Evolutionary conservation across 2,888 invertebrate genomes (phyloP), one percentile per base, ranked within the genome.

Genomic region (Acleris sparsana): DNA sequence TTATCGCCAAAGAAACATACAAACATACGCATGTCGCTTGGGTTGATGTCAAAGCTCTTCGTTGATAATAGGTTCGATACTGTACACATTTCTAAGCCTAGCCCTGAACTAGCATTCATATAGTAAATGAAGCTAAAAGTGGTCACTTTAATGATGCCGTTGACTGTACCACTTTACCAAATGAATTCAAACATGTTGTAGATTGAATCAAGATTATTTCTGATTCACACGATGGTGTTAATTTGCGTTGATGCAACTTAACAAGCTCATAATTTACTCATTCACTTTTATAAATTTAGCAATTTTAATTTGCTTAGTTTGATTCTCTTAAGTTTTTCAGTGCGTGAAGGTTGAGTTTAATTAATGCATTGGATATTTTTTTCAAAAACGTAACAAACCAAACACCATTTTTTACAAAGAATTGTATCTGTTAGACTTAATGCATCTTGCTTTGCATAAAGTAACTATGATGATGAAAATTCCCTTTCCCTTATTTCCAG

Each of bases 401-500:
- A 7, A 29, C 9, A 1, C 29, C 29, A 29, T 0, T 29, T 29
- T 33, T 9, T 33, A 33, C 9, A 33, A 33, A 9, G 9, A 33
- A 33, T 9, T 1, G 9, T 9, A 29, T 33, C 33, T 33, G 33
- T 2, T 9, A 9, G 1, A 33, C 33, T 33, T 7, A 33, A 33
- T 2, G 9, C 33, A 33, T 3, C 33, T 3, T 33, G 33, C 33
- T 9, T 29, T 33, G 33, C 33, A 53, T 11, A 22, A 33, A 11
- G 20, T 44, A 25, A 7, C 25, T 6, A 25, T 25, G 25, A 25
- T 7, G 25, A 25, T 25, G 25, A 25, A 25, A 25, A 48, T 22
- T 13, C 13, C 11, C 6, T 33, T 29, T 63, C 13, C n/a, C 13
- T 43, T 11, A 33, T 48, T 87, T 88, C 55, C 82, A 94, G 94